These are phyloP conservation scores for Chrysolina oricalcia DNA, from an alignment of 2,888 invertebrate species.

Conservation along the genomic window DNA sequence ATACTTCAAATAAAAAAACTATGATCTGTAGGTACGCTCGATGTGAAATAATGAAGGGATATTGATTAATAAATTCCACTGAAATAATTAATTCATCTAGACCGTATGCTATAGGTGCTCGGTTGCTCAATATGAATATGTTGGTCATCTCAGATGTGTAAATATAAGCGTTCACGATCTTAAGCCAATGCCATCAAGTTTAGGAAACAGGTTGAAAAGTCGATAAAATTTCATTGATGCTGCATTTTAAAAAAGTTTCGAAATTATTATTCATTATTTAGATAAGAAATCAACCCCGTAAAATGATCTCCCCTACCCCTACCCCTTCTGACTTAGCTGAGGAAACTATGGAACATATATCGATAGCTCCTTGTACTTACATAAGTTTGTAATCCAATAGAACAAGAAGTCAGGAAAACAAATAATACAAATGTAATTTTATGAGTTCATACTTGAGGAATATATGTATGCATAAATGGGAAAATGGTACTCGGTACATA, in stretches of 20 bases:
- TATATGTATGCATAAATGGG: no score
- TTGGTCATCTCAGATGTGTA: constrained; percentile 5
- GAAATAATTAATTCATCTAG: background rate
- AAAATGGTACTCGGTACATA: no score
- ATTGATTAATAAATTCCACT: background rate
- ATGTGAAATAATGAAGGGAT: background rate
- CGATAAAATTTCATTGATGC: background rate
- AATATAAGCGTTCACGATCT: background rate
- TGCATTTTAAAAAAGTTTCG: background rate
- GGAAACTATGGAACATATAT: no score
- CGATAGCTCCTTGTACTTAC: no score
- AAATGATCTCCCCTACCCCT: no score
- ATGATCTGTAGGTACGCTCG: background rate
- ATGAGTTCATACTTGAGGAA: no score
- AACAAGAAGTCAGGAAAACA: no score
- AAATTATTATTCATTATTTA: background rate
- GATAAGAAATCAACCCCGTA: background rate
- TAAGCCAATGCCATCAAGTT: background rate
- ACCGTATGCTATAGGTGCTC: background rate
- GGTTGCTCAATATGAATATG: background rate
- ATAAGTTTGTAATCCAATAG: no score
- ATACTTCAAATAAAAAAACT: no score
- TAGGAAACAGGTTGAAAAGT: background rate
- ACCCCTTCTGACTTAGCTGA: no score
- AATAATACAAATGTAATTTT: no score